phyloP scores from a whole-genome alignment of 2,797 vertebrate species.

The Sparidentex hasta region DNA sequence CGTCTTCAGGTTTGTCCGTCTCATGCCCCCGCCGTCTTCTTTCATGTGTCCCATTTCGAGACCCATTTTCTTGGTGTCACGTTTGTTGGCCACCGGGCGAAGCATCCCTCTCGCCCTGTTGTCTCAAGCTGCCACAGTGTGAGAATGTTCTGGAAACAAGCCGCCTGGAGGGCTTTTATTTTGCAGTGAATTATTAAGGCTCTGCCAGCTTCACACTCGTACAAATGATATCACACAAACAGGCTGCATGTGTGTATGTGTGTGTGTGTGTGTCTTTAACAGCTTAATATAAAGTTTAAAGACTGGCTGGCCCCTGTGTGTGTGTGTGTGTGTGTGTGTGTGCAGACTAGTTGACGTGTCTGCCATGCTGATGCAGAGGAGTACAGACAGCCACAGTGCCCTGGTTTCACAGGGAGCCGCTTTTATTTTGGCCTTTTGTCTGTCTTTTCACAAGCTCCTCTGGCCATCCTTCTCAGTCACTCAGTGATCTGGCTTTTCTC shows the following conservation, averaged over 20 bases:
- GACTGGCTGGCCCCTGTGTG: conserved; percentile 8
- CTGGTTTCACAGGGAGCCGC: conserved; percentile 64
- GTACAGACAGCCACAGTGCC: conserved; percentile 61
- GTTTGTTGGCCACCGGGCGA: neutral
- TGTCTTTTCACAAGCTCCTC: conserved; percentile 33
- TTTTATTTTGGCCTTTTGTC: conserved; percentile 64
- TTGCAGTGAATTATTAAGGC: conserved; percentile 61
- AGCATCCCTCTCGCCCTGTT: conserved; percentile 47
- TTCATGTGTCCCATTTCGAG: neutral
- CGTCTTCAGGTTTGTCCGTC: neutral
- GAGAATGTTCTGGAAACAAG: conserved; percentile 79
- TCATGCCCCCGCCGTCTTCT: too few relatives aligned
- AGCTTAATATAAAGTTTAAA: conserved; percentile 56
- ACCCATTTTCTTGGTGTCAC: neutral
- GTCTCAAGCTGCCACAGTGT: conserved; percentile 43
- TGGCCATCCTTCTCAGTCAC: conserved; percentile 2
- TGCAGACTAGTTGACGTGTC: conserved; percentile 67
- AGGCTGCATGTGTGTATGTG: neutral
- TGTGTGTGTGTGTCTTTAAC: neutral
- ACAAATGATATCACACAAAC: neutral
- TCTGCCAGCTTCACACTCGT: conserved; percentile 15
- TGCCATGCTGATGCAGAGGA: conserved; percentile 76
- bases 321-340: conserved; percentile 14
- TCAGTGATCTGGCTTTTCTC: neutral
- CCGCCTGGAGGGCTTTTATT: conserved; percentile 54